Evolutionary conservation across 1,140 invertebrate genomes (phyloP), one percentile per base, ranked within the genome.

Genomic region (Sinonovacula constricta): DNA sequence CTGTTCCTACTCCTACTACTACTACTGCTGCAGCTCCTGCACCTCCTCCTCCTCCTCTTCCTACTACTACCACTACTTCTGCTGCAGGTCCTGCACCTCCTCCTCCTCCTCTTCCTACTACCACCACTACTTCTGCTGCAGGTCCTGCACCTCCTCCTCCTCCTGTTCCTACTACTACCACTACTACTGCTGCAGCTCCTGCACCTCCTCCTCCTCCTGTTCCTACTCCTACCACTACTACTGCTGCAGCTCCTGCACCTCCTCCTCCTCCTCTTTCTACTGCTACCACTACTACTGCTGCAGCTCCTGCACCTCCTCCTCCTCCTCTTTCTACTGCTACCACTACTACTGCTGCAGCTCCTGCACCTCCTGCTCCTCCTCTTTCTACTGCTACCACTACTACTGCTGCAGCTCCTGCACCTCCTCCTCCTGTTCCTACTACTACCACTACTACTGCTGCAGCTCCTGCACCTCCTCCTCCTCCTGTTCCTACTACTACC

Each of bases 211-310:
- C 51, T 28, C 60, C 5, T 34, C 24, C 28, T 36, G 36, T 36
- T 31, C 31, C 39, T 26, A 62, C 69, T 62, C 54, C 60, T 4
- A 31, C 31, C 22, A 3, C 49, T 54, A 33, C 7, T 71, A 51
- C 24, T 30, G 18, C 31, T 71, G 12, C 26, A 12, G 12, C 10
- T 26, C 14, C 24, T 59, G 12, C 56, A 12, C 14, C 12, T 12
- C 24, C 56, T 59, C 56, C 12, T 26, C 56, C 26, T 18, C 56
- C 56, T 18, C 26, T 59, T 12, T 14, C 14, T 59, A 26, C n/a
- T n/a, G 12, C 30, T 60, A 15, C 51, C 56, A 62, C 54, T 45
- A 3, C n/a, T n/a, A n/a, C n/a, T n/a, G n/a, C n/a, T n/a, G n/a
- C n/a, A n/a, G n/a, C n/a, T 62, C 36, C 33, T 60, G 24, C 53